Evolutionary conservation across 2,113 vertebrate genomes (phyloP).

Genomic region (Pteronura brasiliensis): DNA sequence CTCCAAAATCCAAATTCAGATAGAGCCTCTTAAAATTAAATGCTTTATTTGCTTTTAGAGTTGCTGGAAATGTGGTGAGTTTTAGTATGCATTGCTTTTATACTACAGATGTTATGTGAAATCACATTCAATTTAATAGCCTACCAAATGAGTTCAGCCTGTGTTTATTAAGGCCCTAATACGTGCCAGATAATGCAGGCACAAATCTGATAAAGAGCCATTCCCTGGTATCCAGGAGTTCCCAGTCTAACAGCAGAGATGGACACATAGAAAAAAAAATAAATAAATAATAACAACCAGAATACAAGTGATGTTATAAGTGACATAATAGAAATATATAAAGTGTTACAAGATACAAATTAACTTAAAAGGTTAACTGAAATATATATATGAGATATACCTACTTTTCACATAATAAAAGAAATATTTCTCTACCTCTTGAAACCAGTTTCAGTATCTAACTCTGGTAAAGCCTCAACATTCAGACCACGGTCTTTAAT

Average conservation of each 20-base stretch:
- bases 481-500: not conserved
- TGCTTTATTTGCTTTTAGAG: not conserved
- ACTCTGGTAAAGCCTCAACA: not conserved
- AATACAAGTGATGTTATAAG: not conserved
- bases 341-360: not conserved
- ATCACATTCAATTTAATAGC: not conserved
- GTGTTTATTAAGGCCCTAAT: not conserved
- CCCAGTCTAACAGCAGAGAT: not conserved
- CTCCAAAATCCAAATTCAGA: not conserved
- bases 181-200: not conserved
- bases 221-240: not conserved
- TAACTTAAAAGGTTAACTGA: not conserved
- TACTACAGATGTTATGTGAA: not conserved
- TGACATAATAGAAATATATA: not conserved
- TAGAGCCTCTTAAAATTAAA: not conserved
- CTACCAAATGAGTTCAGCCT: not conserved
- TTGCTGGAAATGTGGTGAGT: not conserved
- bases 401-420: not conserved
- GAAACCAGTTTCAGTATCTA: not conserved
- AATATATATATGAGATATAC: not conserved
- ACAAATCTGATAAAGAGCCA: not conserved
- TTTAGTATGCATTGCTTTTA: not conserved
- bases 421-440: not conserved
- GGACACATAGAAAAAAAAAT: not conserved
- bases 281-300: not conserved